These are phyloP conservation scores for Caerostris darwini DNA, from an alignment of 1,140 invertebrate species.

Conservation along the genomic window DNA sequence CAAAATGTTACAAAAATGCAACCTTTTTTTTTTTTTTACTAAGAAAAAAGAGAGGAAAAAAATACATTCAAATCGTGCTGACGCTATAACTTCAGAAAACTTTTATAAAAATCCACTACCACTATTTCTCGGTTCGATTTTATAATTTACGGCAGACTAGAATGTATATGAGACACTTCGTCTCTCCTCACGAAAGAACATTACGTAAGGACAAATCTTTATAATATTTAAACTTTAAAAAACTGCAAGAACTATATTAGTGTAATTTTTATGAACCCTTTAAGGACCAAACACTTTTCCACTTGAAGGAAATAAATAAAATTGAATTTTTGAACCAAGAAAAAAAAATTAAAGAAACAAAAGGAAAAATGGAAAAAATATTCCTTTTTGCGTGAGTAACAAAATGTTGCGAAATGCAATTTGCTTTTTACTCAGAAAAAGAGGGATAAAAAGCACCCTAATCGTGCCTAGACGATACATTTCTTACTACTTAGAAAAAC, in stretches of 20 bases:
- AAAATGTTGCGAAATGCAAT: too few relatives aligned
- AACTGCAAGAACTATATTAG: too few relatives aligned
- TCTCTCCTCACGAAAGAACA: conserved; percentile 14
- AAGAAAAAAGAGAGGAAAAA: conserved; percentile 34
- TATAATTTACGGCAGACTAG: conserved; percentile 49
- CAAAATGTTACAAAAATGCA: too few relatives aligned
- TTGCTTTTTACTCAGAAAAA: neutral
- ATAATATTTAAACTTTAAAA: too few relatives aligned
- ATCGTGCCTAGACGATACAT: conserved; percentile 60
- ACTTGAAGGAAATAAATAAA: too few relatives aligned
- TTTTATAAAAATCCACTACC: neutral
- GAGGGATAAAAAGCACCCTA: conserved; percentile 7
- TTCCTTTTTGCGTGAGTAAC: too few relatives aligned
- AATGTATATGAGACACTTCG: neutral
- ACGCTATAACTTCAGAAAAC: conserved; percentile 51
- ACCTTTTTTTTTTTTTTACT: conserved; percentile 45
- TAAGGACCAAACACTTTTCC: too few relatives aligned
- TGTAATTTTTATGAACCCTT: too few relatives aligned
- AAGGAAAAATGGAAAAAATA: too few relatives aligned
- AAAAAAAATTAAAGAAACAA: too few relatives aligned
- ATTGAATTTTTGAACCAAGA: too few relatives aligned
- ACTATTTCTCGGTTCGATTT: conserved; percentile 33
- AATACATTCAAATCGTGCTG: conserved; percentile 47
- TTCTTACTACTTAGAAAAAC: conserved; percentile 57
- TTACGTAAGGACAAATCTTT: neutral